Evolutionary conservation across 30 jellyfish, hydroid and myxozoan species (phyloP).

Genomic region (Chrysaora quinquecirrha): DNA sequence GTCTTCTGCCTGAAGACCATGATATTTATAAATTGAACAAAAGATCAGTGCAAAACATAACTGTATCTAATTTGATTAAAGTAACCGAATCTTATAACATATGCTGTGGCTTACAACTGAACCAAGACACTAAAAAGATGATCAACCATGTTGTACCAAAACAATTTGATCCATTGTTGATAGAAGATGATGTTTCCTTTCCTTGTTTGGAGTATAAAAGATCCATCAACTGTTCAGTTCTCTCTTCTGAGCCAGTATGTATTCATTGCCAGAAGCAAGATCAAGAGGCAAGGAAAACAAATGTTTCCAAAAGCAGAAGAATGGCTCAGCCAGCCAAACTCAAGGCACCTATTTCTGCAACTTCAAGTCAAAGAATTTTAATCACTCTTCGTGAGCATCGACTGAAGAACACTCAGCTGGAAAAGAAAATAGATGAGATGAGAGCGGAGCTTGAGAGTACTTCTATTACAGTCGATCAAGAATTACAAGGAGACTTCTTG

Average conservation of each 20-base stretch:
- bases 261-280: not conserved
- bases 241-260: not conserved
- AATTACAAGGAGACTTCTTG: too few species aligned
- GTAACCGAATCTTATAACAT: constrained; percentile 17
- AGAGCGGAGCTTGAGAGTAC: constrained; percentile 8
- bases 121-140: not conserved
- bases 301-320: not conserved
- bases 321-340: too few species aligned
- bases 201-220: constrained; percentile 2
- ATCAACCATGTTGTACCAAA: not conserved
- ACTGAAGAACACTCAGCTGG: too few species aligned
- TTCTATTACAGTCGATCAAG: too few species aligned
- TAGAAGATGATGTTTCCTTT: constrained; percentile 8
- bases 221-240: constrained; percentile 2
- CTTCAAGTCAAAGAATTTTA: not conserved
- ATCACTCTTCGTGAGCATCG: constrained; percentile 5
- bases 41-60: constrained; percentile 29
- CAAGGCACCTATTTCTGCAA: constrained; percentile 19
- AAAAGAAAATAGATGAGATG: too few species aligned
- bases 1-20: constrained; percentile 35
- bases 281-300: not conserved
- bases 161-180: constrained; percentile 27
- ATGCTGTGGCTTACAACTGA: constrained; percentile 18
- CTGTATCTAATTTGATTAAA: too few species aligned
- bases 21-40: constrained; percentile 6